Base-by-base conservation (phyloP, 1,140 invertebrate genomes). In the Rhopalosiphum padi region DNA sequence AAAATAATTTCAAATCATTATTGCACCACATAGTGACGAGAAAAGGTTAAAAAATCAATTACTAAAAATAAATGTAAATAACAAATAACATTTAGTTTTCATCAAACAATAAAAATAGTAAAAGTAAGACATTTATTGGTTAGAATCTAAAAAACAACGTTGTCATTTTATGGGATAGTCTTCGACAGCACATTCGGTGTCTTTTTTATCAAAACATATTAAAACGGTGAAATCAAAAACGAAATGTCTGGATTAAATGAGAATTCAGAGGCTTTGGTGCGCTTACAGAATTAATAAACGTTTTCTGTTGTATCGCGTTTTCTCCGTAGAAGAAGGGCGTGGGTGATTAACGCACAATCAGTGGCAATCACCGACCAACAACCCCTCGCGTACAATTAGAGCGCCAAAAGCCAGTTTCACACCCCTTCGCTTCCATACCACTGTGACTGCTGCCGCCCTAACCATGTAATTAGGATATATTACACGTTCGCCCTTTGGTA, bases 291-390 rank as follows among this genome's bases (percentile, higher is more conserved):
- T 93, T 93, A 93, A 93, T 93, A 93, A 93, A 93, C 82, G 77
- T 51, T 93, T 93, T 93, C 91, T 23, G 77, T 85, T 86, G 91
- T 93, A 51, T 92, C 82, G 91, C 7, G 25, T 53, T 86, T 93
- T 91, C 82, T 53, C 82, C 77, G n/a, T 22, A 51, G 48, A 86
- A 51, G 41, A 41, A 86, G 91, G 82, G 91, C 51, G 91, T n/a
- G 48, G 77, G 91, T 93, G 91, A 93, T 93, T 93, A 93, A 93
- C 91, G 77, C 91, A 93, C 91, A 93, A 93, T 93, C 91, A 93
- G 77, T 93, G 91, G 91, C 91, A 93, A 93, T 93, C 91, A 93
- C 91, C 77, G 91, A 93, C 77, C 46, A 93, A 85, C 91, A 93
- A 93, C 91, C 91, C 91, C 91, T 93, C 90, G 90, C 43, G 91